Evolutionary conservation across 1,140 invertebrate genomes (phyloP).

Genomic region (Neuroterus valhalla): DNA sequence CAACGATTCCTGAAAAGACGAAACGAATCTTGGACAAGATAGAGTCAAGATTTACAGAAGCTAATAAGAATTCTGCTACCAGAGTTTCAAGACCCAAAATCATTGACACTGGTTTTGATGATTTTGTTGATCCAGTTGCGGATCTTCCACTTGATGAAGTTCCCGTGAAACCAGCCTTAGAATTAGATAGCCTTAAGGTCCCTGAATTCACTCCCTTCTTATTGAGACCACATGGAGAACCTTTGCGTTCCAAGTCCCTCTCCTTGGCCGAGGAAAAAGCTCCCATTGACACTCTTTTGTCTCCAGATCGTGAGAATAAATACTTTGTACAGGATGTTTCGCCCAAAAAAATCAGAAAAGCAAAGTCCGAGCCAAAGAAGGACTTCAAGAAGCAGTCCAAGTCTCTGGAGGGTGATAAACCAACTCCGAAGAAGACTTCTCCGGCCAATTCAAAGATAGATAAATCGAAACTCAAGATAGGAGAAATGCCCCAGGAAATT

Average conservation of each 20-base stretch:
- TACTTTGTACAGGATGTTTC: constrained; percentile 70
- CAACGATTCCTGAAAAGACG: constrained; percentile 72
- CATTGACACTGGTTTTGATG: constrained; percentile 71
- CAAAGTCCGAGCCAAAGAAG: constrained; percentile 68
- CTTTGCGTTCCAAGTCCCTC: constrained; percentile 69
- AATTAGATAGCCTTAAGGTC: constrained; percentile 71
- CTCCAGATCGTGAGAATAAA: constrained; percentile 71
- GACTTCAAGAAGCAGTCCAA: constrained; percentile 74
- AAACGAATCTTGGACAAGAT: constrained; percentile 72
- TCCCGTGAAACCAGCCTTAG: constrained; percentile 70
- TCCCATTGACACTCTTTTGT: constrained; percentile 70
- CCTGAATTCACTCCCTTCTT: constrained; percentile 72
- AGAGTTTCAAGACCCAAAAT: constrained; percentile 67
- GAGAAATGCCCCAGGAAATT: constrained; percentile 73
- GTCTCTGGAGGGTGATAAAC: constrained; percentile 72
- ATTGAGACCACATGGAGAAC: constrained; percentile 69
- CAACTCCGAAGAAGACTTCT: constrained; percentile 67
- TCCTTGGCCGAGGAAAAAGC: constrained; percentile 73
- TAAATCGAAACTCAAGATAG: constrained; percentile 71
- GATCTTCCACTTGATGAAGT: constrained; percentile 73
- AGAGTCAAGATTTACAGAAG: constrained; percentile 68
- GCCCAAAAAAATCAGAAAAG: constrained; percentile 64
- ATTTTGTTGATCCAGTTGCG: constrained; percentile 72
- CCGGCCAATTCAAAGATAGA: constrained; percentile 67
- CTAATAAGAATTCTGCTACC: constrained; percentile 60